Evolutionary conservation across 2,797 vertebrate species (phyloP).

Genomic region (Denticeps clupeoides): DNA sequence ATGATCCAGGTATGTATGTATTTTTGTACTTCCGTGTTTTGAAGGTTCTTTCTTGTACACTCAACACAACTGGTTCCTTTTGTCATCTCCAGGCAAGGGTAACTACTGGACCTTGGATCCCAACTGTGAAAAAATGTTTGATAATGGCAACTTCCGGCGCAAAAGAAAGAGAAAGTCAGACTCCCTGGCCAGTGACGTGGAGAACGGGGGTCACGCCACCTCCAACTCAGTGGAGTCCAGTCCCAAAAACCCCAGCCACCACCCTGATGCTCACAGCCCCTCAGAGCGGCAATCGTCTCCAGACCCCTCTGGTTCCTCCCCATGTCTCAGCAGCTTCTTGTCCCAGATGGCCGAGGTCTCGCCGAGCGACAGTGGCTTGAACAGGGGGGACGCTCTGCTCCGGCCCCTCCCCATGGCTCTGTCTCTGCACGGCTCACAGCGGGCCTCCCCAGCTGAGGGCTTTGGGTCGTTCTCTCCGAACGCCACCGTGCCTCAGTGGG

Average conservation of each 20-base stretch:
- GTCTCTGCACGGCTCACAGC: constrained; percentile 55
- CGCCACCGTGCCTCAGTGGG: constrained; percentile 64
- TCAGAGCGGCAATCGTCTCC: constrained; percentile 53
- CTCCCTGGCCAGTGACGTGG: constrained; percentile 20
- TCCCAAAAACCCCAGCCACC: constrained; percentile 53
- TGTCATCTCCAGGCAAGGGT: constrained; percentile 70
- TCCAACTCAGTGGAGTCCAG: constrained; percentile 46
- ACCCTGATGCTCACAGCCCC: constrained; percentile 43
- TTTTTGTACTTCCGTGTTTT: not conserved
- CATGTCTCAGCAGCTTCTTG: constrained; percentile 64
- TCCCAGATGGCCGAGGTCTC: constrained; percentile 58
- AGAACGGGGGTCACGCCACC: constrained; percentile 15
- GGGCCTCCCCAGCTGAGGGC: constrained; percentile 51
- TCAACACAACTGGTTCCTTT: not conserved
- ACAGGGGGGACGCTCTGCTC: constrained; percentile 40
- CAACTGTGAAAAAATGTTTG: constrained; percentile 93
- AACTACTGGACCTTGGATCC: constrained; percentile 96
- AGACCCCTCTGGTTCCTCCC: constrained; percentile 33
- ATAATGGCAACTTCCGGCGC: constrained; percentile 91
- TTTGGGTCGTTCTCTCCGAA: constrained; percentile 57
- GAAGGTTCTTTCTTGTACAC: too few species aligned
- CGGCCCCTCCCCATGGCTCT: constrained; percentile 51
- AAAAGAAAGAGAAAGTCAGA: constrained; percentile 87
- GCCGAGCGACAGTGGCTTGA: constrained; percentile 41
- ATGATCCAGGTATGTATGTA: constrained; percentile 68